A percentile compares a stretch with the other conserved stretches of the same genome.
phyloP scores from a whole-genome alignment of 2,113 vertebrate species.

The Suricata suricatta region DNA sequence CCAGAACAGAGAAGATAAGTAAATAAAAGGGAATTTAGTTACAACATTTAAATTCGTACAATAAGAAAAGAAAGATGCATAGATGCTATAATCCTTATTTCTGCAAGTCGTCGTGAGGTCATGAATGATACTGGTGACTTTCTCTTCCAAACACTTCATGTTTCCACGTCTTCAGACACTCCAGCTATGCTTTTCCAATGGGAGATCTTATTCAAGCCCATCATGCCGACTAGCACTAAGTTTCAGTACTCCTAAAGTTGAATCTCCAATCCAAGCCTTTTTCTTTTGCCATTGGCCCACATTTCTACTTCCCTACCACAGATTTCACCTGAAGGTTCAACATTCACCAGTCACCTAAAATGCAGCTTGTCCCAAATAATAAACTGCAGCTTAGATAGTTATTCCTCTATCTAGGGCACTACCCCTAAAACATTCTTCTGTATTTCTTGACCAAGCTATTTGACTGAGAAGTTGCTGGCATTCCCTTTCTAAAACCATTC shows the following conservation, averaged over 20 bases:
- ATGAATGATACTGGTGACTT: not conserved
- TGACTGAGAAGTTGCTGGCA: not conserved
- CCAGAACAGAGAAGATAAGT: not conserved
- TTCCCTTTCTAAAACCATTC: not conserved
- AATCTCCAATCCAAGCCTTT: not conserved
- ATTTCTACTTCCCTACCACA: not conserved
- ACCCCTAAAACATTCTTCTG: not conserved
- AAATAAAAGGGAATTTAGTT: not conserved
- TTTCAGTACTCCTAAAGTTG: not conserved
- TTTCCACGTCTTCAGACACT: not conserved
- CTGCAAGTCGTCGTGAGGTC: not conserved
- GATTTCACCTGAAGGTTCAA: not conserved
- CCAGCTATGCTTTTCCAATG: not conserved
- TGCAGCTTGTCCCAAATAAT: not conserved
- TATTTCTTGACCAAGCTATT: not conserved
- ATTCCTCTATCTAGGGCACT: not conserved
- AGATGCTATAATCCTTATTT: not conserved
- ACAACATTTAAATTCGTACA: not conserved
- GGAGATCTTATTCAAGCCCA: not conserved
- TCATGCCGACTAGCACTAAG: not conserved
- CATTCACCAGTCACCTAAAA: not conserved
- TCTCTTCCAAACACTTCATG: not conserved
- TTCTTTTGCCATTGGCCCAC: not conserved
- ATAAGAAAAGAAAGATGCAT: not conserved
- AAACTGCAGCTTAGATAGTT: too few relatives aligned